Percentiles rank a stretch among this genome's conserved stretches.
phyloP scores from a whole-genome alignment of 2,888 invertebrate species.

The Cristatella mucedo region DNA sequence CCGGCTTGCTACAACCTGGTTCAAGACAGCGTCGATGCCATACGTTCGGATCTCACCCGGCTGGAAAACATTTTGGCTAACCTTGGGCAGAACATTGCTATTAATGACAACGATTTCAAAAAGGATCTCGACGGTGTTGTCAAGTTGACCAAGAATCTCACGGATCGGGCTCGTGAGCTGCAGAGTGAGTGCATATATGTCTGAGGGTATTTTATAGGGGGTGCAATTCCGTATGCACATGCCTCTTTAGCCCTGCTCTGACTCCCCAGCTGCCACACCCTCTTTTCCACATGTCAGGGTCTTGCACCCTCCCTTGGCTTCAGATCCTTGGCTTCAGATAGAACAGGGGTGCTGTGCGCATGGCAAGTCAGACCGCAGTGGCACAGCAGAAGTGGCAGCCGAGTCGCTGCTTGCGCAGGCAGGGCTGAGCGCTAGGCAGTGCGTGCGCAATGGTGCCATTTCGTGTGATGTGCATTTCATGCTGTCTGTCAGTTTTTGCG shows the following conservation, averaged over 20 bases:
- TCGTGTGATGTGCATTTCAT: too few relatives aligned
- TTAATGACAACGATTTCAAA: constrained; percentile 78
- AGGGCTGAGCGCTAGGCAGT: too few relatives aligned
- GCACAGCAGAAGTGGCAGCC: too few relatives aligned
- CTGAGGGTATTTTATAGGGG: neutral
- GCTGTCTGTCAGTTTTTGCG: too few relatives aligned
- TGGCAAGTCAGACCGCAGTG: too few relatives aligned
- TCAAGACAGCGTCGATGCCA: constrained; percentile 59
- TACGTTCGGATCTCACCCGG: constrained; percentile 41
- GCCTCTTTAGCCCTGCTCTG: constrained; percentile 56
- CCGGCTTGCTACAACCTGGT: constrained; percentile 89
- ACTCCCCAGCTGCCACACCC: too few relatives aligned
- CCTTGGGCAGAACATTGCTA: constrained; percentile 76
- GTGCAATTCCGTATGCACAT: constrained; percentile 8
- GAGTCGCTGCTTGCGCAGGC: too few relatives aligned
- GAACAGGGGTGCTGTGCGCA: too few relatives aligned
- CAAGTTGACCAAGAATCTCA: neutral
- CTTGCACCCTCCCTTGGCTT: too few relatives aligned
- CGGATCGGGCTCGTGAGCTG: neutral
- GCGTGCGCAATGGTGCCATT: too few relatives aligned
- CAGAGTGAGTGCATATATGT: neutral
- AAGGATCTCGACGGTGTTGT: constrained; percentile 55
- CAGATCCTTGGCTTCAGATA: too few relatives aligned
- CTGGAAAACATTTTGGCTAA: constrained; percentile 61
- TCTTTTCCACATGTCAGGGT: too few relatives aligned